Evolutionary conservation across 92 coral and sea anemone genomes (phyloP).

Genomic region (Galaxea fascicularis): DNA sequence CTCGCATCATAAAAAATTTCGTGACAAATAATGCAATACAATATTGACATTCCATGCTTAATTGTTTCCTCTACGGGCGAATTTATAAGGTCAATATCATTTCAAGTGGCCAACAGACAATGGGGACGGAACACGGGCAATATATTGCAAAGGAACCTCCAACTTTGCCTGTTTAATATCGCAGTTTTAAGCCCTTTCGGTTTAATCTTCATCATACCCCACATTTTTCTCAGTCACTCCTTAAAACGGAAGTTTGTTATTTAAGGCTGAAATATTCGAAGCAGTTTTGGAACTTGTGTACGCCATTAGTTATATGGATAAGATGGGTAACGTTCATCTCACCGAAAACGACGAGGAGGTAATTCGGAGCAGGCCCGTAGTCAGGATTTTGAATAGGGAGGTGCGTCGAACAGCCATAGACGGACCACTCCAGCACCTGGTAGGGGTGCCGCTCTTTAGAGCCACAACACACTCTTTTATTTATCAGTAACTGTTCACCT

Average conservation of each 20-base stretch:
- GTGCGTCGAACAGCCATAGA: too few relatives aligned
- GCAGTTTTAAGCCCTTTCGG: background rate
- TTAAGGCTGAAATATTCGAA: constrained; percentile 24
- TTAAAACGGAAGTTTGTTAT: background rate
- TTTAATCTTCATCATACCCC: background rate
- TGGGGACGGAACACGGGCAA: background rate
- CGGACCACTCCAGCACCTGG: too few relatives aligned
- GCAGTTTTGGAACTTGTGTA: constrained; percentile 11
- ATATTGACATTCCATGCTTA: constrained; percentile 53
- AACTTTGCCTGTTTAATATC: background rate
- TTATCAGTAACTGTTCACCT: too few relatives aligned
- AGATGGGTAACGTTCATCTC: too few relatives aligned
- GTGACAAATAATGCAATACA: constrained; percentile 49
- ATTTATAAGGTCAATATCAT: constrained; percentile 34
- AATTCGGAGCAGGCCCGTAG: too few relatives aligned
- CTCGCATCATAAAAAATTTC: constrained; percentile 14
- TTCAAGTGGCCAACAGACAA: background rate
- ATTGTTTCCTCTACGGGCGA: constrained; percentile 16
- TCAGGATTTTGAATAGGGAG: too few relatives aligned
- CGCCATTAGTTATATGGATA: too few relatives aligned
- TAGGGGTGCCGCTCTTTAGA: too few relatives aligned
- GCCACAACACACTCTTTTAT: too few relatives aligned
- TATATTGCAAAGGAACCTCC: background rate
- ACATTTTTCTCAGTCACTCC: constrained; percentile 7
- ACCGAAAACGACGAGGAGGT: too few relatives aligned